Base-by-base conservation (phyloP, 2,888 invertebrate species). In the Cerceris ruficornis region DNA sequence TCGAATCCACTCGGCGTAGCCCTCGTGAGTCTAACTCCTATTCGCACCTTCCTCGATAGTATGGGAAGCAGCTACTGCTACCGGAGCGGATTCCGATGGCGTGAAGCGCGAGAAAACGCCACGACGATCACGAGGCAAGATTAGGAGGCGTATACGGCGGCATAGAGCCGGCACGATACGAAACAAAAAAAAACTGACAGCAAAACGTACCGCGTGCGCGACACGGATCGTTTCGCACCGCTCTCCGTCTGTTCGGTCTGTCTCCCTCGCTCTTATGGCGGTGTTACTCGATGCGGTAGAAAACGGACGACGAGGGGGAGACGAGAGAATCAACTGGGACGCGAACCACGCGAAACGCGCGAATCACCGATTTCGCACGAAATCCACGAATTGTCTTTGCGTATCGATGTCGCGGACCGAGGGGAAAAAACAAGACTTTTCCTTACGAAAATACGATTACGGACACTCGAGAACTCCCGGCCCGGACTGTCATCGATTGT, bases 401-500 rank as follows among this genome's bases (percentile, higher is more conserved):
- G 52, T 43, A 61, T 64, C 41, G 46, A 49, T 39, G 28, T 28
- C 52, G 42, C 61, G n/a, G 43, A 9, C 15, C 58, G 54, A 57
- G n/a, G 11, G 13, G 15, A 55, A 49, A 41, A 65, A 50, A 58
- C 61, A 52, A 15, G n/a, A 73, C 15, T 67, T 77, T 74, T 80
- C 62, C 57, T 50, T 60, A 46, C 62, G 61, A 75, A 81, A 75
- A 75, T 55, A 52, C 74, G 75, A 73, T 82, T 77, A 77, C 57
- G 54, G 14, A 83, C 81, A 69, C 75, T 59, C 58, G 66, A 61
- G 69, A 77, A 82, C 81, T 73, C 81, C 77, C 75, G 84, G 77
- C 77, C 64, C 73, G 59, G 70, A 83, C 83, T 77, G 82, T 85
- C 87, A 87, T 87, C 75, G 87, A 87, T 87, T 84, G 87, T 87